Base-by-base conservation (phyloP, 2,797 vertebrate species). In the Neosalanx taihuensis region DNA sequence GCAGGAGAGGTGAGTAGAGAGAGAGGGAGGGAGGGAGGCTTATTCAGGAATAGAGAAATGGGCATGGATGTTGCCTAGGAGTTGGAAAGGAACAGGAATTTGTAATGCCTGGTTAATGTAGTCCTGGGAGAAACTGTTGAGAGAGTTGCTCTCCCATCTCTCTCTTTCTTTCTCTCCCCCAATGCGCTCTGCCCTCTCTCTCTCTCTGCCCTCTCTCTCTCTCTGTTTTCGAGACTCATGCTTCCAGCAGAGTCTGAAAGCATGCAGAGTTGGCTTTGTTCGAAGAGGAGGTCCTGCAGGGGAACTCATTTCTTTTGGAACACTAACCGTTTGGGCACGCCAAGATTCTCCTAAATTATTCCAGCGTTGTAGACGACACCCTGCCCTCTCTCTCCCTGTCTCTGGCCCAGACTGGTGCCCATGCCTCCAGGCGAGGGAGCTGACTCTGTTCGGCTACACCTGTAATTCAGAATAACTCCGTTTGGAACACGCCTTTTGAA, bases 1-100 rank as follows among this genome's bases (percentile, higher is more conserved):
- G 20, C 65, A 71, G 31, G 13, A 0, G 49, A 30, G 33, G 41
- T 73, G 59, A 68, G 59, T 79, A 4, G 13, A 10, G 20, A 6
- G 4, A 3, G 49, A 26, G 58, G 17, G 35, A 46, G 59, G 41
- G 37, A 53, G 31, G 17, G 63, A 35, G 69, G 33, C 33, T 64
- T 33, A 73, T 79, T n/a, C 74, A 49, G 67, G 72, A 74, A 30
- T 46, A 70, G 51, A 57, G 17, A 81, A 79, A 78, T 80, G 30
- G 57, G 46, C 37, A 64, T 73, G 67, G 76, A 71, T 64, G 84
- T 88, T 85, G 83, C 80, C 80, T 71, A 81, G 85, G 81, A 82
- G 76, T 57, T 81, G 64, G 61, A 70, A 5, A 41, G 64, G 71
- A 58, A 53, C 60, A 77, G 81, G 87, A 83, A 82, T 89, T 73